phyloP scores from a whole-genome alignment of 2,888 invertebrate species.

The Lamellibrachia satsuma region DNA sequence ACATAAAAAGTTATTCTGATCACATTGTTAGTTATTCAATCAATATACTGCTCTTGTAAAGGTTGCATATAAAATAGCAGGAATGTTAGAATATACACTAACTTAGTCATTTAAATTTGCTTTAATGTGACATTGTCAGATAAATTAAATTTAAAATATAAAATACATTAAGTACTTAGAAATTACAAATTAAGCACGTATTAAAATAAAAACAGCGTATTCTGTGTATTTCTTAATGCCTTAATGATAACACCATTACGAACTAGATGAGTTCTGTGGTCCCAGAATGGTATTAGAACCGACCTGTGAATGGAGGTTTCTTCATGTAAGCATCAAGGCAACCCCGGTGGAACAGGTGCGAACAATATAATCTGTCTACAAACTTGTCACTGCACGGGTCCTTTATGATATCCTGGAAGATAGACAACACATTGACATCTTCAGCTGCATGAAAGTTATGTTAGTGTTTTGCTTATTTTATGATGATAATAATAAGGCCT shows the following conservation, averaged over 20 bases:
- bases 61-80: no score
- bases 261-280: no score
- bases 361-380: conserved; percentile 78
- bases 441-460: background rate
- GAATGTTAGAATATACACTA: no score
- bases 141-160: no score
- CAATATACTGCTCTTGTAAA: no score
- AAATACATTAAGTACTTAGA: no score
- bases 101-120: no score
- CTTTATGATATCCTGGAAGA: conserved; percentile 68
- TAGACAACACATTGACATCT: conserved; percentile 26
- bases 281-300: background rate
- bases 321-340: conserved; percentile 77
- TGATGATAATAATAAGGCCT: no score
- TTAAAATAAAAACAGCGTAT: background rate
- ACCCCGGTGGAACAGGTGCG: conserved; percentile 77
- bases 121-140: no score
- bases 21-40: no score
- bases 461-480: no score
- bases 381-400: conserved; percentile 69
- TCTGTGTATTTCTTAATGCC: background rate
- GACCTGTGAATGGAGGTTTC: conserved; percentile 77
- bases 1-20: no score
- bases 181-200: background rate
- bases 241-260: background rate